phyloP scores from a whole-genome alignment of 2,113 vertebrate genomes.

The Uropsilus gracilis region DNA sequence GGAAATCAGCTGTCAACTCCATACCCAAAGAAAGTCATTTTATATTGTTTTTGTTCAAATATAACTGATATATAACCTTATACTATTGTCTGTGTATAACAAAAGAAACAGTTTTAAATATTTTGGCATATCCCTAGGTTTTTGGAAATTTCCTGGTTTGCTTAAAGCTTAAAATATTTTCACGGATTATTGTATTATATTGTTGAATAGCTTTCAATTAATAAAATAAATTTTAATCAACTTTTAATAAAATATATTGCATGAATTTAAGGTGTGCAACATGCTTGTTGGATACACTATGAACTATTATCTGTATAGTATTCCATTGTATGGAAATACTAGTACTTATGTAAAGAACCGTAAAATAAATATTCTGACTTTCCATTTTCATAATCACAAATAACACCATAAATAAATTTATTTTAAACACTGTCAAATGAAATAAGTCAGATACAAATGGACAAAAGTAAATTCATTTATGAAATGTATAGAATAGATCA shows the following conservation, averaged over 20 bases:
- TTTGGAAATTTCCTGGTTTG: not conserved
- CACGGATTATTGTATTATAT: not conserved
- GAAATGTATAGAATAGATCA: not conserved
- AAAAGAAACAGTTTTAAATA: not conserved
- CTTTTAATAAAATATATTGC: no score
- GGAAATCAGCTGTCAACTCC: not conserved
- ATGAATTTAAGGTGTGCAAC: no score
- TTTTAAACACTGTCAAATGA: not conserved
- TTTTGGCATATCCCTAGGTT: not conserved
- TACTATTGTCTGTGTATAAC: not conserved
- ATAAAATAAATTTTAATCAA: no score
- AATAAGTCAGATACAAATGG: constrained; percentile 4
- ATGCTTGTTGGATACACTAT: no score
- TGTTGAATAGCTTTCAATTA: constrained; percentile 18
- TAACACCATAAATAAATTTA: constrained; percentile 35
- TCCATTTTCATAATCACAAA: constrained; percentile 14
- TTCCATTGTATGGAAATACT: not conserved
- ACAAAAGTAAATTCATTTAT: not conserved
- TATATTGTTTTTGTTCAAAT: not conserved
- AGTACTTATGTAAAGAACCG: not conserved
- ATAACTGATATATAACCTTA: not conserved
- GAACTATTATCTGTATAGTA: not conserved
- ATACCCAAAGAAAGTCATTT: not conserved
- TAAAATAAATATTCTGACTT: not conserved
- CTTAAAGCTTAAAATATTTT: constrained; percentile 26